These are phyloP conservation scores for Magallana ariakensis DNA, from an alignment of 1,140 invertebrate species.

Conservation along the genomic window DNA sequence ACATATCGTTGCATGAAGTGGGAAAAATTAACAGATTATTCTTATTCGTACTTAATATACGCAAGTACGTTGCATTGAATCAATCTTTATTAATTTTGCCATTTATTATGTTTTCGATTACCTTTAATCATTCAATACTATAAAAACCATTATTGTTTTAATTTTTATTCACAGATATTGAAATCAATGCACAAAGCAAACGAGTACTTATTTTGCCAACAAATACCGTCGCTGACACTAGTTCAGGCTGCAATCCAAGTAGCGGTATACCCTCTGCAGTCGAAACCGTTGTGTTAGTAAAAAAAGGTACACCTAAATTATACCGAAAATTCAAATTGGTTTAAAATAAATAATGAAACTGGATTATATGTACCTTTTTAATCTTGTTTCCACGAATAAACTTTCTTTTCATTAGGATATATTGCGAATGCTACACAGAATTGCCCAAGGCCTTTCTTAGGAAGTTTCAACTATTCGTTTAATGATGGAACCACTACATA, in stretches of 20 bases:
- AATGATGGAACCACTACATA: background rate
- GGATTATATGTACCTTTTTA: no score
- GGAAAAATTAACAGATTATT: slow-evolving; percentile 42
- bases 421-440: slow-evolving; percentile 9
- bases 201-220: background rate
- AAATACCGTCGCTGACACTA: background rate
- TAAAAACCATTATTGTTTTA: no score
- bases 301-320: background rate
- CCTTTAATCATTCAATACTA: background rate
- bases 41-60: slow-evolving; percentile 34
- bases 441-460: slow-evolving; percentile 17
- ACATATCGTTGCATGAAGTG: slow-evolving; percentile 47
- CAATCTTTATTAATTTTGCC: no score
- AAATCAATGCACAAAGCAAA: background rate
- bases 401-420: background rate
- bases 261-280: background rate
- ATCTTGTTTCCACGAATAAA: no score
- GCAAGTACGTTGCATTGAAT: slow-evolving; percentile 20
- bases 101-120: background rate
- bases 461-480: background rate
- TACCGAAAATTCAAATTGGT: no score
- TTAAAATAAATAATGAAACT: no score
- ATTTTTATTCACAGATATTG: background rate
- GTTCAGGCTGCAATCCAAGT: background rate
- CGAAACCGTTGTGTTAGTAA: background rate